Evolutionary conservation across 1,140 invertebrate species (phyloP).

Genomic region (Formica exsecta): DNA sequence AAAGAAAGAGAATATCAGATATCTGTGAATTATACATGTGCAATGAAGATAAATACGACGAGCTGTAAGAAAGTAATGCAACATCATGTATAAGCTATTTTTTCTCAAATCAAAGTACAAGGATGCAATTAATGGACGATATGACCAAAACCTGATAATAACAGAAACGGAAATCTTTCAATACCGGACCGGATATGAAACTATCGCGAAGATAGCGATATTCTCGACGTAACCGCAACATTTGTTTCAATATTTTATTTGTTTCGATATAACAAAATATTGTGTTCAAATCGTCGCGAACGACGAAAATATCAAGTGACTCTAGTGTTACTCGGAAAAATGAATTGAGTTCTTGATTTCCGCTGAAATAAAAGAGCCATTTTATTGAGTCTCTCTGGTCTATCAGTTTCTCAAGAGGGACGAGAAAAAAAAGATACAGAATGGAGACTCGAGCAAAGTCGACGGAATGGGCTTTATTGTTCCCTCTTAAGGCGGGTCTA

Average conservation of each 20-base stretch:
- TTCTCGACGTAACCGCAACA: background rate
- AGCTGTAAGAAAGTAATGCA: background rate
- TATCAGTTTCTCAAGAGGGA: background rate
- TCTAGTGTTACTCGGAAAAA: background rate
- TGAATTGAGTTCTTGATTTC: background rate
- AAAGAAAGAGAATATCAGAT: background rate
- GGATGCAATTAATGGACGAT: background rate
- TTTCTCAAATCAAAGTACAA: conserved; percentile 14
- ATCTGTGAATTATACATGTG: conserved; percentile 25
- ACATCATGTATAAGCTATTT: too few relatives aligned
- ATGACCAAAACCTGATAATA: conserved; percentile 57
- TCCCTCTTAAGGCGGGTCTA: conserved; percentile 88
- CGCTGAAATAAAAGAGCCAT: background rate
- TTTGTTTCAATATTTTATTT: conserved; percentile 13
- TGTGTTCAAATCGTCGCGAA: background rate
- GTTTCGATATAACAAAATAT: background rate
- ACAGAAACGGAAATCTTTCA: conserved; percentile 48
- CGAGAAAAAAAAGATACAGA: conserved; percentile 19
- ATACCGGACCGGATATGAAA: conserved; percentile 39
- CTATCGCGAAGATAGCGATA: conserved; percentile 59
- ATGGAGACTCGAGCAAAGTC: conserved; percentile 83
- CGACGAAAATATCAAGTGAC: background rate
- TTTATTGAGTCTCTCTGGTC: conserved; percentile 2
- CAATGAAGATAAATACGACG: conserved; percentile 15
- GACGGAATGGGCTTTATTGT: conserved; percentile 88